A percentile compares a stretch with the other conserved stretches of the same genome.
Evolutionary conservation across 2,888 invertebrate species (phyloP).

Genomic region (Eupithecia tripunctaria): DNA sequence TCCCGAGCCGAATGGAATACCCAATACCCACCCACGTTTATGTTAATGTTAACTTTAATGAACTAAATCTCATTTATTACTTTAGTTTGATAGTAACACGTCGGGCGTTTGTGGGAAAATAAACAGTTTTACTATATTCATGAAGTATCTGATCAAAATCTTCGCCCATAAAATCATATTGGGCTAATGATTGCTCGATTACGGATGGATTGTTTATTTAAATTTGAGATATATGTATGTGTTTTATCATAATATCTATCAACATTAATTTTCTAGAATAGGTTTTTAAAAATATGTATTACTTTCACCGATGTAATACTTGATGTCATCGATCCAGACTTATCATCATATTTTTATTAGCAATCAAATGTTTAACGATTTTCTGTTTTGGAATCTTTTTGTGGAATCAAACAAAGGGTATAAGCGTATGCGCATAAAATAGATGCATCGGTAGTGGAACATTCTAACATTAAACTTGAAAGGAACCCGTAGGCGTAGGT

Average conservation of each 20-base stretch:
- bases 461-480: conserved; percentile 62
- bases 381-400: conserved; percentile 19
- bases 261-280: conserved; percentile 46
- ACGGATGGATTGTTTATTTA: conserved; percentile 50
- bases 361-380: conserved; percentile 5
- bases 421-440: conserved; percentile 39
- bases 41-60: conserved; percentile 64
- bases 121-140: conserved; percentile 51
- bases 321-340: conserved; percentile 16
- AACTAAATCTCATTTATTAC: conserved; percentile 70
- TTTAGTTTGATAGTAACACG: conserved; percentile 58
- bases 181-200: conserved; percentile 51
- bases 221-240: conserved; percentile 54
- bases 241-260: conserved; percentile 55
- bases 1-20: conserved; percentile 49
- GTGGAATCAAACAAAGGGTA: conserved; percentile 48
- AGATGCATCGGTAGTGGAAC: conserved; percentile 37
- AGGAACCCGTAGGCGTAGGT: conserved; percentile 73
- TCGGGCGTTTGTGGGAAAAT: conserved; percentile 68
- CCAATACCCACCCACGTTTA: conserved; percentile 68
- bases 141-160: conserved; percentile 35
- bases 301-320: conserved; percentile 37
- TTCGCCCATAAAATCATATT: conserved; percentile 35
- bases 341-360: conserved; percentile 20
- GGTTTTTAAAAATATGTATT: conserved; percentile 31